Base-by-base conservation (phyloP, 2,888 invertebrate genomes). In the Pachymerium ferrugineum region DNA sequence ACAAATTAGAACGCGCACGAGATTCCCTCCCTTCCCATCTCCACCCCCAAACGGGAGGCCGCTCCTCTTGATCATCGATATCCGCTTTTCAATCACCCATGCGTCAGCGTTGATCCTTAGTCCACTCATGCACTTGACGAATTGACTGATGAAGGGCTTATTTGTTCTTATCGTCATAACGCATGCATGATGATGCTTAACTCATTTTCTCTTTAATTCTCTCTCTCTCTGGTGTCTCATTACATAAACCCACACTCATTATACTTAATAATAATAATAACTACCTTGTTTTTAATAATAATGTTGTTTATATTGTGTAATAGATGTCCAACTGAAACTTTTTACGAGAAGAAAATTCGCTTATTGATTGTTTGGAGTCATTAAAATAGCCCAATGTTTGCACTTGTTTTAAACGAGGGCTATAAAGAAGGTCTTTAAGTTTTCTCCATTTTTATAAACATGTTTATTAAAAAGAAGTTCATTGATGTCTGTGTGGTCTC, bases 101-200 rank as follows among this genome's bases (percentile, higher is more conserved):
- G 54, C 54, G 54, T 54, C 54, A 22, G 54, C 54, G 22, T 54
- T 54, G 54, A 54, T 54, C 54, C 54, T 54, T 54, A 54, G 54
- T 54, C 54, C 54, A 54, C 54, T 54, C 54, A 54, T 54, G 54
- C 54, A 54, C 54, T 54, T 54, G 54, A 54, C 54, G 54, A 54
- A 54, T 54, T 54, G 54, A 54, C 54, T 54, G 54, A 54, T 54
- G 54, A 54, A 54, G 54, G 54, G 54, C 54, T 54, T 54, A 54
- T 54, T 54, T 54, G 54, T 54, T 54, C 54, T 54, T 54, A 54
- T 54, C 54, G 54, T 54, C 54, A 54, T 54, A 54, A 54, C 54
- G 54, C 54, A 54, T 54, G 54, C 54, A 25, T 54, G 54, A 54
- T 54, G 54, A 22, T 54, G 54, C 6, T 54, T 54, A 54, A 54